Conservation (phyloP, 2,888 invertebrate species). For the Heteromurus nitidus region DNA sequence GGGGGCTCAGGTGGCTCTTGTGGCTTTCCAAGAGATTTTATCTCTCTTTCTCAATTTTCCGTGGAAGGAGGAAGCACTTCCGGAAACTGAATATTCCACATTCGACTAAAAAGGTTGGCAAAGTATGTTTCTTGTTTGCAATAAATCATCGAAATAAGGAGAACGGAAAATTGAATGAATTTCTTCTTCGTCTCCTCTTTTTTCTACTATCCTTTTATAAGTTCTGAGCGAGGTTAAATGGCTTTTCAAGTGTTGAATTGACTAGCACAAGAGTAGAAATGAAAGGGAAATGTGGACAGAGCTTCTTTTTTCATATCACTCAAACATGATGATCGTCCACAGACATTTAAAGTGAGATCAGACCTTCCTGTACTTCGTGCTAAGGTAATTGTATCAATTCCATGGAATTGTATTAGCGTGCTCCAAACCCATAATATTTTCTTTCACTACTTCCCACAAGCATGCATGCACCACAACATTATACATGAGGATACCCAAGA, state of each 20-base stretch:
- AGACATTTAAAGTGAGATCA: constrained; percentile 28
- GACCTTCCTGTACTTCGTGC: constrained; percentile 50
- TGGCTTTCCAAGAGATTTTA: background rate
- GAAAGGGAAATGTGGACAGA: constrained; percentile 3
- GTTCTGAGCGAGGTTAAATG: background rate
- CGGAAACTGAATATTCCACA: background rate
- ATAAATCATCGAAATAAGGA: background rate
- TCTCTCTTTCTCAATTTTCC: background rate
- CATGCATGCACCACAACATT: no score
- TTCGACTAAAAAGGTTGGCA: background rate
- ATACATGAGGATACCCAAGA: no score
- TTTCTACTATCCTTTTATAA: background rate
- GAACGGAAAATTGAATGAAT: no score
- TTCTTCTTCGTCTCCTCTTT: background rate
- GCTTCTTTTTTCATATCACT: background rate
- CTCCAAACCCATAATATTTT: constrained; percentile 25
- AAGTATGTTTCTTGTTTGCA: no score
- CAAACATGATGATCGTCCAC: constrained; percentile 26
- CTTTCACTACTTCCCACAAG: no score
- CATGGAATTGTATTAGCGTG: constrained; percentile 44
- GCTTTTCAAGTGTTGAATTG: background rate
- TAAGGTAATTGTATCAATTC: constrained; percentile 49
- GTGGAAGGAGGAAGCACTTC: constrained; percentile 12
- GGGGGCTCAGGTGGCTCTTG: constrained; percentile 5
- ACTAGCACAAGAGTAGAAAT: background rate